Base-by-base conservation (phyloP, 2,113 vertebrate genomes). In the Dunckerocampus dactyliophorus region DNA sequence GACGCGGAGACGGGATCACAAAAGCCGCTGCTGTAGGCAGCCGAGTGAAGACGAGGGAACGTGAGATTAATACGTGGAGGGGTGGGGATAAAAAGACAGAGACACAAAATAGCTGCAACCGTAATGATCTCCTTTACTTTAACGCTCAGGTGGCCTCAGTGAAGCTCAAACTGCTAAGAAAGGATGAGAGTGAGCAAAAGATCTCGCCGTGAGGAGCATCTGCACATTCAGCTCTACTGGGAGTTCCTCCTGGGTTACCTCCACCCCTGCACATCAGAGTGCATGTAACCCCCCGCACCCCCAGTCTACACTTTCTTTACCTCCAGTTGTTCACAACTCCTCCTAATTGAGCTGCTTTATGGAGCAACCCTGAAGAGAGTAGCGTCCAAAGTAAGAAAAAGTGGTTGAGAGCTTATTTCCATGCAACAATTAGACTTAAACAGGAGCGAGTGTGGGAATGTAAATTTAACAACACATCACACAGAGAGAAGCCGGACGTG, bases 161-260 rank as follows among this genome's bases (percentile, higher is more conserved):
- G 47, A 77, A 73, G 75, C 65, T 92, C 89, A 92, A 92, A 93
- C 92, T 94, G 87, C 89, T 88, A 78, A 84, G 81, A 81, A 83
- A 81, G 79, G 76, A 86, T 81, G 79, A 75, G 72, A 80, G 71
- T 47, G 82, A 88, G 80, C 62, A 80, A 84, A 84, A 74, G 81
- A 81, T 78, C 94, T 94, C 89, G 89, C 88, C 87, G 91, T 89
- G 91, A 92, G 88, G 91, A 92, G 89, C 82, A 94, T 92, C 92
- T 94, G 93, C 92, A 94, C 91, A 93, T 95, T 96, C 94, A 93
- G 94, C 94, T 94, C 95, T 94, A 92, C 92, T 93, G 94, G 94
- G 94, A 98, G 87, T 83, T 81, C 42, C 75, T 75, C 66, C 88
- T 87, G 84, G 90, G 88, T 91, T 94, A 92, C 92, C 89, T 92